These are phyloP conservation scores for Crax fasciolata DNA, from an alignment of 2,797 vertebrate genomes.

Conservation along the genomic window DNA sequence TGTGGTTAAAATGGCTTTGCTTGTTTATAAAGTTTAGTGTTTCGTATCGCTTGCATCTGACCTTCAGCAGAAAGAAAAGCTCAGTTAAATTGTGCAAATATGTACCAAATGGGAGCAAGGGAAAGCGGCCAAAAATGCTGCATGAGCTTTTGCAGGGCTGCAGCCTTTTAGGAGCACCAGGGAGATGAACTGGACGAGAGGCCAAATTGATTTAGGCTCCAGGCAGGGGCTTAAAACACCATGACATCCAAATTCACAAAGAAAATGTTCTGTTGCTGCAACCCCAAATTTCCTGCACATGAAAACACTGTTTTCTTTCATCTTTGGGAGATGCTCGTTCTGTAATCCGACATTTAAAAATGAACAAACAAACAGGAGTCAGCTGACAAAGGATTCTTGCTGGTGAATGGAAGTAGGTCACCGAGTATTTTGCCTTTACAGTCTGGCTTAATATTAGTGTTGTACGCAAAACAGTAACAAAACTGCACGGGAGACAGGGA, in stretches of 20 bases:
- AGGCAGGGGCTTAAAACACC: constrained; percentile 64
- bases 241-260: constrained; percentile 68
- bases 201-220: constrained; percentile 66
- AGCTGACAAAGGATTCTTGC: constrained; percentile 61
- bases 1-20: constrained; percentile 61
- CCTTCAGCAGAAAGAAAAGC: constrained; percentile 70
- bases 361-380: constrained; percentile 73
- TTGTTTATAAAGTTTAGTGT: constrained; percentile 76
- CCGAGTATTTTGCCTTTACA: constrained; percentile 57
- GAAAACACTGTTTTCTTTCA: constrained; percentile 65
- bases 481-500: constrained; percentile 43
- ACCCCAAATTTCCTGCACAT: constrained; percentile 53
- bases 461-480: constrained; percentile 39
- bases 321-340: constrained; percentile 60
- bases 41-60: constrained; percentile 70
- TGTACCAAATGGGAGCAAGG: constrained; percentile 65
- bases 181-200: constrained; percentile 57
- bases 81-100: constrained; percentile 72
- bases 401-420: constrained; percentile 69
- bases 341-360: constrained; percentile 69
- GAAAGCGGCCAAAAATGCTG: constrained; percentile 65
- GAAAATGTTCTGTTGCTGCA: constrained; percentile 67
- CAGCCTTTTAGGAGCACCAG: constrained; percentile 65
- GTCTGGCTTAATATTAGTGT: constrained; percentile 60
- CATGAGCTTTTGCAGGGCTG: constrained; percentile 64